Base-by-base conservation (phyloP, 2,888 invertebrate species). In the Oxytorus armatus region DNA sequence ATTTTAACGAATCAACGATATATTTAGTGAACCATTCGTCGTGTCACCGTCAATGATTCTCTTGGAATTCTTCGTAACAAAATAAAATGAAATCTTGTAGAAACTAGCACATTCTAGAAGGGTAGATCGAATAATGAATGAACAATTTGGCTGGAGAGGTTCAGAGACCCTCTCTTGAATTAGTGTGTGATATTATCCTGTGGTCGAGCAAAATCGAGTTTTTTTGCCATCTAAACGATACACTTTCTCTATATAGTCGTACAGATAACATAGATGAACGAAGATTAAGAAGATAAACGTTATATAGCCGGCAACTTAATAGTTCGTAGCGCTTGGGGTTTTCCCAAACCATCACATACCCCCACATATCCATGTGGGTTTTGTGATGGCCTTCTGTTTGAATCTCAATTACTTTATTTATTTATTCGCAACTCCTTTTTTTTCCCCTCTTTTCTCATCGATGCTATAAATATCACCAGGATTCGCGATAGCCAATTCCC, bases 371-470 rank as follows among this genome's bases (percentile, higher is more conserved):
- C 29, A 3, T 29, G 2, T n/a, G n/a, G n/a, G n/a, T 29, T 29
- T 29, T 29, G 5, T 3, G 29, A 29, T 29, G 2, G 29, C 2
- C 3, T 29, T 29, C 42, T 65, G 66, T 78, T 42, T 29, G 11
- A 66, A 59, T 72, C 39, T 8, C 65, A 18, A 77, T 59, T 51
- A 42, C 51, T 78, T 68, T 23, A 66, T 23, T 78, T 68, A 73
- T 73, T 75, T 61, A 73, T 80, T 73, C 68, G 16, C 1, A 36
- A 39, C 53, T 33, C 7, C 57, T 68, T 61, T 11, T 16, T 10
- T 51, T 39, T 51, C 42, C 18, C 44, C 16, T 39, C 42, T 55
- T 33, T 47, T 65, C 57, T 16, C 23, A 57, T 36, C 18, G 21
- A 7, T 39, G 47, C 10, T 16, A 25, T 29, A 44, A 25, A 18